Evolutionary conservation across 2,113 vertebrate genomes (phyloP).

Genomic region (Meleagris gallopavo): DNA sequence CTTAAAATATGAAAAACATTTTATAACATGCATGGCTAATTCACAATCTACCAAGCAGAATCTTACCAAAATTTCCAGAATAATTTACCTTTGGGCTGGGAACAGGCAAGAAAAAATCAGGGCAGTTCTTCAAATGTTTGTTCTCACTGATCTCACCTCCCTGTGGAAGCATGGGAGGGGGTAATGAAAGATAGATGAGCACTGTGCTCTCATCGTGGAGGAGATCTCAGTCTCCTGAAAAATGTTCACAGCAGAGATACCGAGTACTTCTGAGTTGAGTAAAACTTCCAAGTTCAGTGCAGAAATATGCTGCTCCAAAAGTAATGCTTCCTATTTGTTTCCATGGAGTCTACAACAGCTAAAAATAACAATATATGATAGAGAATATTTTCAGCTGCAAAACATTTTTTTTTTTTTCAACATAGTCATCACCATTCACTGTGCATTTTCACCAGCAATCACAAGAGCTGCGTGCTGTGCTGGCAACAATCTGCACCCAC

Average conservation of each 20-base stretch:
- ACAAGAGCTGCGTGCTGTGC: no score
- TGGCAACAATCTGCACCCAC: no score
- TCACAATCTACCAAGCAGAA: neutral
- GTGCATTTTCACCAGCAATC: no score
- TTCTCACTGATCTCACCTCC: neutral
- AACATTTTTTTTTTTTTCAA: no score
- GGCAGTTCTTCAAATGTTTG: constrained; percentile 1
- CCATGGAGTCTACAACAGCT: no score
- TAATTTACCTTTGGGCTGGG: constrained; percentile 10
- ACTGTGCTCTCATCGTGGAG: neutral
- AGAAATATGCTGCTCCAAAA: neutral
- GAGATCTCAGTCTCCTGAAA: neutral
- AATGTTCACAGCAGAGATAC: neutral
- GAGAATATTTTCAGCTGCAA: no score
- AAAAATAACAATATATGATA: no score
- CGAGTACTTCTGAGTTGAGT: neutral
- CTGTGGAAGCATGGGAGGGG: neutral
- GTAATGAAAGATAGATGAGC: constrained; percentile 7
- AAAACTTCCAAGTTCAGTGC: neutral
- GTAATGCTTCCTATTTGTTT: no score
- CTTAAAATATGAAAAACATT: neutral
- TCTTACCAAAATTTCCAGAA: constrained; percentile 23
- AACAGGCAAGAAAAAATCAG: constrained; percentile 1
- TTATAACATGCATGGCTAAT: neutral
- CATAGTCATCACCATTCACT: no score